Percentiles rank a stretch among this genome's conserved stretches.
Evolutionary conservation across 1,140 invertebrate species (phyloP).

Genomic region (Papilio polytes): DNA sequence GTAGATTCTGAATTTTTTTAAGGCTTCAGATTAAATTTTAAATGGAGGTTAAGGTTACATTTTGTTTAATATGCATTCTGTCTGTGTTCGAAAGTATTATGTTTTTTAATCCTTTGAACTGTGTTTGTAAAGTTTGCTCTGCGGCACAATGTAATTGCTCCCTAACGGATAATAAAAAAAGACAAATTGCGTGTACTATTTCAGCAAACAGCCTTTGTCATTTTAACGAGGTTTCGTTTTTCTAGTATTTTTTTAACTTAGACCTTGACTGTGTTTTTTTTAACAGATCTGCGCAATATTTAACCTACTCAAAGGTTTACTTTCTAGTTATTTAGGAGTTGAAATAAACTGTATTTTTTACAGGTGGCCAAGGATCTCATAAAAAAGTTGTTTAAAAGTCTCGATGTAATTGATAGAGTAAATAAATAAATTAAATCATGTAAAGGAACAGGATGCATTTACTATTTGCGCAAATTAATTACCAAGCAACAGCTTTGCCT

Average conservation of each 20-base stretch:
- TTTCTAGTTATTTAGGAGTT: not conserved
- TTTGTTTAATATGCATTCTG: too few species aligned
- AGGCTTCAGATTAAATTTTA: too few species aligned
- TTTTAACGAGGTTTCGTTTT: conserved; percentile 29
- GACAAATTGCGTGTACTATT: conserved; percentile 24
- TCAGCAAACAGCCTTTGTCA: conserved; percentile 23
- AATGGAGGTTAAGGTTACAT: too few species aligned
- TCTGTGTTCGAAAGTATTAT: not conserved
- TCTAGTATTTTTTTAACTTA: conserved; percentile 14
- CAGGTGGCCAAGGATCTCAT: not conserved
- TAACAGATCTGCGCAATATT: not conserved
- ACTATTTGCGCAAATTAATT: not conserved
- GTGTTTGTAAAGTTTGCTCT: not conserved
- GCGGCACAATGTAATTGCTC: not conserved
- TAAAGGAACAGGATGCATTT: not conserved
- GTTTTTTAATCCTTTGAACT: not conserved
- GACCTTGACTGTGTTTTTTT: conserved; percentile 25
- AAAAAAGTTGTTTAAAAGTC: not conserved
- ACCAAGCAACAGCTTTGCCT: not conserved
- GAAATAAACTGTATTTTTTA: too few species aligned
- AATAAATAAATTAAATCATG: not conserved
- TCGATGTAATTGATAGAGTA: not conserved
- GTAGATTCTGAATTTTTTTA: too few species aligned
- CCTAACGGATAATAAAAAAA: conserved; percentile 27
- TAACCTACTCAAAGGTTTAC: not conserved